Percentiles rank a stretch among this genome's conserved stretches.
phyloP scores from a whole-genome alignment of 92 coral and sea anemone genomes.

The Actinernus sp. region DNA sequence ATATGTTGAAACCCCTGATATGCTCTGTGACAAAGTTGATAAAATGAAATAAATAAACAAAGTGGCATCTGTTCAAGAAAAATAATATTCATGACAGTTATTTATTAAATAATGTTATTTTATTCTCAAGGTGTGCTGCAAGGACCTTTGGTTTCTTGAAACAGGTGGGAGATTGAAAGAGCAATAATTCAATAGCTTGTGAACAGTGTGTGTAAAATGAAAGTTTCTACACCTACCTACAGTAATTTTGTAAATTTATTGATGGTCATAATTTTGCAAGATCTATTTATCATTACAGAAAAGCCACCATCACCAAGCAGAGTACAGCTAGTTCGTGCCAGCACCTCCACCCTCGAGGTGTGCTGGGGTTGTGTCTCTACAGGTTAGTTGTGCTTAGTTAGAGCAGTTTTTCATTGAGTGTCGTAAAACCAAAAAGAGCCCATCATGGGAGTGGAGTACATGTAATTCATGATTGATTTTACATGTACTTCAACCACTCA shows the following conservation, averaged over 20 bases:
- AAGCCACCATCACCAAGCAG: constrained; percentile 97
- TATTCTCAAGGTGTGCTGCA: constrained; percentile 96
- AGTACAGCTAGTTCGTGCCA: constrained; percentile 96
- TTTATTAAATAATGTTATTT: too few species aligned
- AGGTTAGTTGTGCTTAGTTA: constrained; percentile 81
- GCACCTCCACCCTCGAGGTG: constrained; percentile 95
- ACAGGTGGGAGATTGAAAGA: constrained; percentile 61
- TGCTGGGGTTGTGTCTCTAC: constrained; percentile 99
- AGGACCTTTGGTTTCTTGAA: constrained; percentile 98
- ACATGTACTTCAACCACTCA: not conserved
- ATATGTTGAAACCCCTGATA: too few species aligned
- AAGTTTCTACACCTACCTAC: not conserved
- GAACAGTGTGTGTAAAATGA: not conserved
- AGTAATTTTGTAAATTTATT: not conserved
- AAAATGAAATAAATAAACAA: too few species aligned
- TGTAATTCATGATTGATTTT: too few species aligned
- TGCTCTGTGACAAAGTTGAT: too few species aligned
- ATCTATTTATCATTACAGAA: constrained; percentile 28
- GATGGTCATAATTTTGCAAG: not conserved
- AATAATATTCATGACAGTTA: too few species aligned
- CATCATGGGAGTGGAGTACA: too few species aligned
- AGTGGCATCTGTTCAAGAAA: too few species aligned
- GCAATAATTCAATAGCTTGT: not conserved
- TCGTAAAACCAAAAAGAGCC: too few species aligned
- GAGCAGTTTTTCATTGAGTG: not conserved